Percentiles rank a stretch among this genome's conserved stretches.
Conservation (phyloP, 2,888 invertebrate species). For the Acanthoscelides obtectus region DNA sequence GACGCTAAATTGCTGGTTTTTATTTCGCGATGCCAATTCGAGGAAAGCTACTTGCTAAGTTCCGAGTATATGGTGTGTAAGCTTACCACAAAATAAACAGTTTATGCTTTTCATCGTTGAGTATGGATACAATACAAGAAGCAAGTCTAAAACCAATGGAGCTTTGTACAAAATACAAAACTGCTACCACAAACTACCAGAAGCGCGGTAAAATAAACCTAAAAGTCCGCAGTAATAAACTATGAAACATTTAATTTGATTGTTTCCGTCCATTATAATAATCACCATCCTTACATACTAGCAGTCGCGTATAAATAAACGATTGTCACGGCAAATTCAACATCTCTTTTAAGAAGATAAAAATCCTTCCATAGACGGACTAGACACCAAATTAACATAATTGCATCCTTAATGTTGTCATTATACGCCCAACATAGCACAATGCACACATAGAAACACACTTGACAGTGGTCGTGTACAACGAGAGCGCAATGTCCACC, state of each 20-base stretch:
- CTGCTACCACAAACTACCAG: no score
- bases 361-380: neutral
- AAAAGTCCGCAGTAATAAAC: no score
- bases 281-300: neutral
- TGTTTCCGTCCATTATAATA: neutral
- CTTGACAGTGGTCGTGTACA: neutral
- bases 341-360: neutral
- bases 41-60: no score
- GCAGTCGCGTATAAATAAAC: neutral
- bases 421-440: neutral
- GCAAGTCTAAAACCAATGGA: no score
- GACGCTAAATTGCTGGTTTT: no score
- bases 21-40: no score
- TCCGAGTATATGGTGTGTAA: no score
- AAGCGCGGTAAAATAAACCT: no score
- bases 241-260: neutral
- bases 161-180: no score
- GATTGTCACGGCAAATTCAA: neutral
- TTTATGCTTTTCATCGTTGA: no score
- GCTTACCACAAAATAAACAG: no score
- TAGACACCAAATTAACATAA: neutral
- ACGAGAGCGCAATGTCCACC: neutral
- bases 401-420: neutral
- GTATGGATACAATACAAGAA: no score
- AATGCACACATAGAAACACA: neutral